Evolutionary conservation across 53 echinoderm and acorn worm genomes (phyloP), one percentile per base, ranked within the genome.

Genomic region (Arbacia lixula): DNA sequence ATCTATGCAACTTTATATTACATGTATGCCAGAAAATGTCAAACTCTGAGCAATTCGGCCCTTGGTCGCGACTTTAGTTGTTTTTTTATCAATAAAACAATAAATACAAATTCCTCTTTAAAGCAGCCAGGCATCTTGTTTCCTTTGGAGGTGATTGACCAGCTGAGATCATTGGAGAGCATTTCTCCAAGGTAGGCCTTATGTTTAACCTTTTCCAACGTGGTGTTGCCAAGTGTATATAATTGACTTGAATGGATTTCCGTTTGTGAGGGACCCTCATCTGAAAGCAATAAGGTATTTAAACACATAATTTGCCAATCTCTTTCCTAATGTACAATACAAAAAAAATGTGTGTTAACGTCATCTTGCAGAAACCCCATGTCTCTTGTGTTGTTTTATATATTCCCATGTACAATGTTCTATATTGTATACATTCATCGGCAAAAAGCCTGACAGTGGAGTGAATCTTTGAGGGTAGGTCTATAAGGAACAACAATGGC

Each of bases 221-320:
- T 35, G 27, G 22, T 31, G 1, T 54, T 40, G 10, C 78, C 78
- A 32, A n/a, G n/a, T 54, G 6, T 22, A n/a, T 77, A 36, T 77
- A 77, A 11, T 55, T 34, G 29, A 3, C 34, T 35, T 32, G 34
- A 22, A 35, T 35, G 28, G 78, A 57, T 55, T 55, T 58, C 25
- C 36, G 53, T n/a, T 78, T 78, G 36, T 78, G 78, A 6, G 58
- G 53, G 28, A 78, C 36, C 22, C 17, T 55, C 78, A 78, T 78
- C 5, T 31, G 38, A 60, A 37, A 78, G 14, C 60, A 78, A 27
- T 78, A 50, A 6, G 76, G 51, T 5, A 38, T 37, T 2, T 78
- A 55, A 37, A 78, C 6, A n/a, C n/a, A 36, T 31, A 55, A 78
- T 78, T 20, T 78, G 78, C 78, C 78, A 77, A 19, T 77, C 78